Percentiles rank a stretch among this genome's conserved stretches.
Conservation (phyloP, 2,113 vertebrate species). For the Prinia subflava region DNA sequence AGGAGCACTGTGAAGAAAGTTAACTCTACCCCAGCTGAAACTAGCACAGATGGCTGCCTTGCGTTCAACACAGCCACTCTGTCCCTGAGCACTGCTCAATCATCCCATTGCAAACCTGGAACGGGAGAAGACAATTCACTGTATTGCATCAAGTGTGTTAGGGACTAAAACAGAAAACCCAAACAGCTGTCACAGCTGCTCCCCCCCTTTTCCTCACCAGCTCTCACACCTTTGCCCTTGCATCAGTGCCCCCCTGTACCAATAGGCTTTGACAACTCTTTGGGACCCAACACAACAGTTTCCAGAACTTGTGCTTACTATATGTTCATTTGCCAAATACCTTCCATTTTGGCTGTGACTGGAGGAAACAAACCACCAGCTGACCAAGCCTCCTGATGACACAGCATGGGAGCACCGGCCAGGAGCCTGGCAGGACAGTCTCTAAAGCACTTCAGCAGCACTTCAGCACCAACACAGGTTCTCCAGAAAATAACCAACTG, state of each 20-base stretch:
- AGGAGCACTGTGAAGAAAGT: neutral
- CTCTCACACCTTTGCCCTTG: fast-evolving
- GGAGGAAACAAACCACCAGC: neutral
- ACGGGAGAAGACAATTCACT: neutral
- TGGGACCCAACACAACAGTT: neutral
- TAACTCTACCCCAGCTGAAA: neutral
- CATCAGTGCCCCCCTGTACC: neutral
- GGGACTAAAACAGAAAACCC: neutral
- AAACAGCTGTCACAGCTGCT: neutral
- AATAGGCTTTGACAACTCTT: neutral
- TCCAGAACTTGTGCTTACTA: neutral
- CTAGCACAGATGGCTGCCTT: neutral
- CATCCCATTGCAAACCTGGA: neutral
- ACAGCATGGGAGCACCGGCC: fast-evolving
- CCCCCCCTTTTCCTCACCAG: neutral
- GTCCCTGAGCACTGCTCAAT: neutral
- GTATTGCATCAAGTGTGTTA: neutral
- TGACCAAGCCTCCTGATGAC: neutral
- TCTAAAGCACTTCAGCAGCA: neutral
- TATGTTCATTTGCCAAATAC: neutral
- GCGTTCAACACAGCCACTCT: fast-evolving
- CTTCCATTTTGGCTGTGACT: neutral
- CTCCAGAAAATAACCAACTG: neutral
- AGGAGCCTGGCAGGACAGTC: fast-evolving
- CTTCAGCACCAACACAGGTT: neutral